Evolutionary conservation across 2,797 vertebrate species (phyloP), one percentile per base, ranked within the genome.

Genomic region (Gallinago stenura): DNA sequence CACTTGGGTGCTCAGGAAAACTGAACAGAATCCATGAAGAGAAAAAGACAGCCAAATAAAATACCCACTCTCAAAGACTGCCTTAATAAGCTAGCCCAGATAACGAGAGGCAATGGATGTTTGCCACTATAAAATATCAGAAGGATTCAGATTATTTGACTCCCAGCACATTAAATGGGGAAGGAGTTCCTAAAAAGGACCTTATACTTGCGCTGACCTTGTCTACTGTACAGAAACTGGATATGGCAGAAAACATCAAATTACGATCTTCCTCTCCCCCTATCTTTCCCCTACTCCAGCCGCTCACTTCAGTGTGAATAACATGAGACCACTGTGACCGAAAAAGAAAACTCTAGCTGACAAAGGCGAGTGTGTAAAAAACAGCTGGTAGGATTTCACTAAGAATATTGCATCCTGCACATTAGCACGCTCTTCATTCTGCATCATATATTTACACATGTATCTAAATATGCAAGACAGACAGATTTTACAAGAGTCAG

Each of bases 191-290:
- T 83, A 80, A 66, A 95, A 82, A 84, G 41, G 45, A 15, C 37
- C 64, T 50, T 61, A 53, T 61, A 58, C 15, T 46, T 64, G 22
- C 54, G 70, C 62, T 89, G 83, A 93, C 77, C 80, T 87, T 77
- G 43, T 73, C 77, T 94, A 53, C n/a, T 50, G 24, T 50, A 87
- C 26, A 80, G 86, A 93, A 89, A 72, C 9, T 83, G 51, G 30
- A 80, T 64, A 72, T 33, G 43, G 60, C 92, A 92, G 53, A 86
- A 86, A 93, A 90, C 24, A 71, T 58, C 58, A 83, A 89, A 76
- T 80, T 64, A 61, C 15, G 0, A 39, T 77, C 41, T 70, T 89
- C 66, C 41, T 77, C 56, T 95, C 69, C 24, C 57, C 31, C 53
- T 78, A 13, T 69, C 65, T 89, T 91, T 88, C 58, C 88, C 43